Evolutionary conservation across 2,888 invertebrate genomes (phyloP).

Genomic region (Vannuccia rotundouncinata): DNA sequence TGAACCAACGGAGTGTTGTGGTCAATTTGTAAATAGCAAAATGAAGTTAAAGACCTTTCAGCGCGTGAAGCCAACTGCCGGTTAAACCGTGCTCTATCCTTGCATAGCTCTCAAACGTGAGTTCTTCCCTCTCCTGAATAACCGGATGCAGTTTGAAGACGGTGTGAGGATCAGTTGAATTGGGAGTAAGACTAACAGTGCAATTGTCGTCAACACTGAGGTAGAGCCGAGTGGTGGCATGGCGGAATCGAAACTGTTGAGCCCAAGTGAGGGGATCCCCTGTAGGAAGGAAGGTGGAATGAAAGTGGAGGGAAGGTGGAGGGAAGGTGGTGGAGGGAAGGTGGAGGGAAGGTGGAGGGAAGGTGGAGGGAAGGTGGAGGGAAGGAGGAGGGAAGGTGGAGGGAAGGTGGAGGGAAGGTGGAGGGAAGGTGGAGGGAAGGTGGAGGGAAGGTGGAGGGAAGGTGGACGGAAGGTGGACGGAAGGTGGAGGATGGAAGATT

Average conservation of each 20-base stretch:
- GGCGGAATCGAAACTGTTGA: slow-evolving; percentile 55
- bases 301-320: neutral
- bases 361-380: too few relatives aligned
- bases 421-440: too few relatives aligned
- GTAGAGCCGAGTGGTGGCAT: slow-evolving; percentile 55
- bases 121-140: slow-evolving; percentile 39
- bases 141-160: slow-evolving; percentile 53
- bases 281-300: neutral
- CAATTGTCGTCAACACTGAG: slow-evolving; percentile 50
- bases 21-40: too few relatives aligned
- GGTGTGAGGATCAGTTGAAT: slow-evolving; percentile 43
- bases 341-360: too few relatives aligned
- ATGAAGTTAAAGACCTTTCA: too few relatives aligned
- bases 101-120: slow-evolving; percentile 41
- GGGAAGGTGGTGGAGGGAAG: too few relatives aligned
- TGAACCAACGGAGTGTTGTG: too few relatives aligned
- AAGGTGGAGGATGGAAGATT: too few relatives aligned
- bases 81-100: slow-evolving; percentile 42
- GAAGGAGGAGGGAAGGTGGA: too few relatives aligned
- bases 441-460: too few relatives aligned
- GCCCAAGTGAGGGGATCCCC: slow-evolving; percentile 46
- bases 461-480: too few relatives aligned
- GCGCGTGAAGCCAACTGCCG: slow-evolving; percentile 42
- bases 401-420: too few relatives aligned
- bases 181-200: slow-evolving; percentile 46